Evolutionary conservation across 2,797 vertebrate genomes (phyloP).

Genomic region (Pipistrellus pipistrellus): DNA sequence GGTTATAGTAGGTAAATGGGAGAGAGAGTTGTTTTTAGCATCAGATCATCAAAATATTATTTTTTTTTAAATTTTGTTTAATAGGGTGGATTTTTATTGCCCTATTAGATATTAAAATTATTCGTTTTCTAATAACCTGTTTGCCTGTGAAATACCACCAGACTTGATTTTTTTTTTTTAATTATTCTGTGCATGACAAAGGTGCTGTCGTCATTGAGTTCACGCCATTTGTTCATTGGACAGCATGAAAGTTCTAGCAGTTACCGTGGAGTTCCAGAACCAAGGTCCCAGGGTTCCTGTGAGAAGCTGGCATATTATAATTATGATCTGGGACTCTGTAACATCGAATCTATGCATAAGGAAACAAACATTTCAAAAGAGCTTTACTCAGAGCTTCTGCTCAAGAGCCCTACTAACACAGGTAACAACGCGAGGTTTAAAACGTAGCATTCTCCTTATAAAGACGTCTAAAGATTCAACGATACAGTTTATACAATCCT

Average conservation of each 20-base stretch:
- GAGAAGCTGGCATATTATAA: slow-evolving; percentile 87
- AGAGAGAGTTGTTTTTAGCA: slow-evolving; percentile 51
- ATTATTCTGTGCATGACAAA: slow-evolving; percentile 88
- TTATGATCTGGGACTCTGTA: slow-evolving; percentile 89
- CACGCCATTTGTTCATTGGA: slow-evolving; percentile 75
- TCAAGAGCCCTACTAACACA: slow-evolving; percentile 24
- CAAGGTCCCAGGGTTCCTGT: slow-evolving; percentile 87
- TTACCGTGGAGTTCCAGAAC: slow-evolving; percentile 91
- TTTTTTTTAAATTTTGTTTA: slow-evolving; percentile 37
- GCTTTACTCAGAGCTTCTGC: slow-evolving; percentile 73
- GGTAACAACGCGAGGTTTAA: slow-evolving; percentile 64
- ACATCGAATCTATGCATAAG: slow-evolving; percentile 89
- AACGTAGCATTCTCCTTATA: slow-evolving; percentile 65
- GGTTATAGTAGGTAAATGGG: not conserved
- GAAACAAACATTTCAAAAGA: slow-evolving; percentile 87
- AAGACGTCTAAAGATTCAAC: slow-evolving; percentile 54
- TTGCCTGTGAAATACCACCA: slow-evolving; percentile 72
- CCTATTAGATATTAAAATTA: slow-evolving; percentile 45
- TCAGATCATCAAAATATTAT: slow-evolving; percentile 56
- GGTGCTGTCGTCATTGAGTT: slow-evolving; percentile 82
- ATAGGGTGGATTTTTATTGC: slow-evolving; percentile 79
- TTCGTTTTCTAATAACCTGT: slow-evolving; percentile 61
- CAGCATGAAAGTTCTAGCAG: slow-evolving; percentile 73
- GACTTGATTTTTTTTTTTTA: slow-evolving; percentile 65
- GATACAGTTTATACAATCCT: slow-evolving; percentile 31